Evolutionary conservation across 2,113 vertebrate species (phyloP).

Genomic region (Elanoides forficatus): DNA sequence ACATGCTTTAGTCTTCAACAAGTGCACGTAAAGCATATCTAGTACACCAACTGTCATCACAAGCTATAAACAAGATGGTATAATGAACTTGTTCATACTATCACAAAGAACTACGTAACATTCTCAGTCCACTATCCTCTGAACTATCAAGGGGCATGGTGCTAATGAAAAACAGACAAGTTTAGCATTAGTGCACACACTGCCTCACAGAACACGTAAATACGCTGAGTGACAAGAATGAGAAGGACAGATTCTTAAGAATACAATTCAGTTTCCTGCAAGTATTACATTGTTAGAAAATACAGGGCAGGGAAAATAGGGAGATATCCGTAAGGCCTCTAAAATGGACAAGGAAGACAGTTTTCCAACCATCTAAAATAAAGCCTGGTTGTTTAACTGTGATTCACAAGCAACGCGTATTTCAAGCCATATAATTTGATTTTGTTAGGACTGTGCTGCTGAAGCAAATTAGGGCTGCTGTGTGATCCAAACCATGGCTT

Average conservation of each 20-base stretch:
- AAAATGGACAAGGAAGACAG: not conserved
- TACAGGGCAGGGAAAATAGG: rapidly evolving
- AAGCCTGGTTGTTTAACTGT: not conserved
- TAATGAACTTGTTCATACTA: not conserved
- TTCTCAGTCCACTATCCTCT: not conserved
- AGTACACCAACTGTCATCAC: not conserved
- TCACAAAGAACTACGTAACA: not conserved
- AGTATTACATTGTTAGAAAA: not conserved
- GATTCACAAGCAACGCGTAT: rapidly evolving
- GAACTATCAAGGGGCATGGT: not conserved
- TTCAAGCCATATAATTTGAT: not conserved
- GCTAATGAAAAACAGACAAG: not conserved
- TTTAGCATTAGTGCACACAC: not conserved
- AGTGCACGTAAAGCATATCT: not conserved
- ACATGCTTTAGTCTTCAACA: not conserved
- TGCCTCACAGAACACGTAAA: not conserved
- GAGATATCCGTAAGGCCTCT: not conserved
- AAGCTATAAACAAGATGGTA: not conserved
- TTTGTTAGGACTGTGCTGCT: not conserved
- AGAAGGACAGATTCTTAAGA: not conserved
- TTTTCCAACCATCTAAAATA: not conserved
- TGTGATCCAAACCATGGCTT: not conserved
- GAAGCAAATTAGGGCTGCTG: not conserved
- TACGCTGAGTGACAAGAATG: not conserved
- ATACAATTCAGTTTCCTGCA: not conserved